Base-by-base conservation (phyloP, 1,140 invertebrate species). In the Phymorhynchus buccinoides region DNA sequence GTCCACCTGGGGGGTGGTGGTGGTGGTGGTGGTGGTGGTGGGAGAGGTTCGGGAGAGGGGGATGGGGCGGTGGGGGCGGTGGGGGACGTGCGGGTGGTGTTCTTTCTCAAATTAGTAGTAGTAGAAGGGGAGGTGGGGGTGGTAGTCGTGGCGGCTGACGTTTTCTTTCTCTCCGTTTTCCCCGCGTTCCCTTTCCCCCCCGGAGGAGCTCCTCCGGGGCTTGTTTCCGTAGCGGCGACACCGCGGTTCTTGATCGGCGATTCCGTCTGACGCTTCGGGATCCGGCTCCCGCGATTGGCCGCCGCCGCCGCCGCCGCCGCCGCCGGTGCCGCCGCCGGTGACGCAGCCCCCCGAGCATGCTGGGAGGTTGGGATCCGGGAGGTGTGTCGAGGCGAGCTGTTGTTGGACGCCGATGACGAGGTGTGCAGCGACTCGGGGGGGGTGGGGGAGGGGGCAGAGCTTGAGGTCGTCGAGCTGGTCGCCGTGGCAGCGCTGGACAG, bases 1-100 rank as follows among this genome's bases (percentile, higher is more conserved):
- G 71, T 85, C 84, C 39, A 85, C 79, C n/a, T 81, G 68, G 12
- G 80, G 42, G 14, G 48, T 30, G n/a, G 32, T 27, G 27, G 52
- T 56, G 32, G 56, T 66, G 3, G 80, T 37, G 12, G 62, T 32
- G 41, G 62, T 30, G 41, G 18, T 27, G 6, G 35, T n/a, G n/a
- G n/a, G 39, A 27, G 66, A n/a, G 37, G 81, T 68, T 4, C 27
- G 52, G 27, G 18, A 56, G 30, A 30, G 37, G 32, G 62, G 62
- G 6, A 30, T 71, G 35, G n/a, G 39, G 3, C 4, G n/a, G n/a
- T n/a, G n/a, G n/a, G n/a, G n/a, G n/a, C n/a, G 22, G 79, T 52
- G 14, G n/a, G 42, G 3, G 27, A 41, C 39, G 4, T 14, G 18
- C 39, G 27, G 0, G 0, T 41, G 6, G 27, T 22, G 39, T 37